Evolutionary conservation across 2,888 invertebrate genomes (phyloP), one percentile per base, ranked within the genome.

Genomic region (Selenia dentaria): DNA sequence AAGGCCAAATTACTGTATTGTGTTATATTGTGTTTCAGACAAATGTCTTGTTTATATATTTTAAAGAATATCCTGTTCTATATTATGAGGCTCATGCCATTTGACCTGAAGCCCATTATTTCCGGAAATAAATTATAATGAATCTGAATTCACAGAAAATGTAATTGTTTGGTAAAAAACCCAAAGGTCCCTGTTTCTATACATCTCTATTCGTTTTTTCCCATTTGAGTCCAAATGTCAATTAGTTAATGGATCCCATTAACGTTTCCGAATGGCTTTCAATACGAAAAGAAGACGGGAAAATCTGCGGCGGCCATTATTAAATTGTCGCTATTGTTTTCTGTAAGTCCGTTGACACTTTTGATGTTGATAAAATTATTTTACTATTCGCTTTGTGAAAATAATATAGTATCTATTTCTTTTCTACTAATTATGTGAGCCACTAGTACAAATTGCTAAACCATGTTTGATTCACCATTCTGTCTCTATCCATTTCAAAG

Each of bases 201-300:
- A n/a, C n/a, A 53, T 39, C 16, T 55, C 54, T 57, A 55, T 60
- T 56, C 14, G 35, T 43, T 53, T 47, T 49, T 55, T 36, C 26
- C 40, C 54, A 54, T 60, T 62, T 62, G 52, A 57, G 52, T 46
- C 57, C 54, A 46, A 54, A 60, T 51, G 54, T 59, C 64, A 62
- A 66, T 68, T 66, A 64, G 63, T 63, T 65, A 64, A 67, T 65
- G 63, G 61, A 58, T 53, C 49, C 44, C 59, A 58, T 54, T 67
- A 59, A 61, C 55, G 47, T 57, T 55, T 50, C 41, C 45, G 43
- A 45, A 46, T 47, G 33, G 39, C 38, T 54, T 41, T 51, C 43
- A 46, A 48, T 50, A 32, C 42, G 44, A 52, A 48, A 54, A 44
- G 38, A 39, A 40, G 39, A 48, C 45, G 44, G 48, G 18, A 14